Base-by-base conservation (phyloP, 92 coral and sea anemone genomes). In the Epizoanthus ramosus region DNA sequence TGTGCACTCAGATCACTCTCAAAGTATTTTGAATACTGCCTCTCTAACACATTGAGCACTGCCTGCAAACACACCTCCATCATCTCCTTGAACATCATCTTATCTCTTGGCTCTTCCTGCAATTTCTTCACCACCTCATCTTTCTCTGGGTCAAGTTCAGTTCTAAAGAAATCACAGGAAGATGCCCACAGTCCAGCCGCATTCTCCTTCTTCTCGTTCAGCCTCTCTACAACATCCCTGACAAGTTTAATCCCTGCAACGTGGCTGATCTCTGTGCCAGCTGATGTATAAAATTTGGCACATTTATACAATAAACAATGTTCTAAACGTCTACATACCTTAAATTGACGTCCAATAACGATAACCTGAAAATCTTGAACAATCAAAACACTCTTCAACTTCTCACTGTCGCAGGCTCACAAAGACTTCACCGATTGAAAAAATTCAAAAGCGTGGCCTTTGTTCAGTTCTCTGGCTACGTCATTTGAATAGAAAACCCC, bases 171-270 rank as follows among this genome's bases (percentile, higher is more conserved):
- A 71, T 71, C 18, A 12, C 8, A 43, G 28, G 76, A 17, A 53
- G 56, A 71, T 41, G 57, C 3, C 59, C 14, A 53, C 23, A 71
- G 0, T 9, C 18, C 76, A 71, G 31, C 76, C 18, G 57, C 4
- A 12, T 18, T 41, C 76, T 41, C 59, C 76, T 15, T 71, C 75
- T 37, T 71, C 18, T 41, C 56, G 6, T 71, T 71, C 54, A 53
- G 22, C 16, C 10, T 33, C 15, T 10, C 4, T 13, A 71, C 59
- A 41, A 71, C 59, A 1, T 37, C 37, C 76, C 31, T 15, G 25
- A 71, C 57, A 56, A 71, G 59, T 52, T 41, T 54, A 71, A 71
- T 71, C 14, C 23, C 25, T 52, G 35, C 43, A 28, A 71, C n/a
- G 18, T 71, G 58, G 57, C 31, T 10, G 53, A 52, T 71, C 12